Evolutionary conservation across 2,888 invertebrate genomes (phyloP).

Genomic region (Metalampra italica): DNA sequence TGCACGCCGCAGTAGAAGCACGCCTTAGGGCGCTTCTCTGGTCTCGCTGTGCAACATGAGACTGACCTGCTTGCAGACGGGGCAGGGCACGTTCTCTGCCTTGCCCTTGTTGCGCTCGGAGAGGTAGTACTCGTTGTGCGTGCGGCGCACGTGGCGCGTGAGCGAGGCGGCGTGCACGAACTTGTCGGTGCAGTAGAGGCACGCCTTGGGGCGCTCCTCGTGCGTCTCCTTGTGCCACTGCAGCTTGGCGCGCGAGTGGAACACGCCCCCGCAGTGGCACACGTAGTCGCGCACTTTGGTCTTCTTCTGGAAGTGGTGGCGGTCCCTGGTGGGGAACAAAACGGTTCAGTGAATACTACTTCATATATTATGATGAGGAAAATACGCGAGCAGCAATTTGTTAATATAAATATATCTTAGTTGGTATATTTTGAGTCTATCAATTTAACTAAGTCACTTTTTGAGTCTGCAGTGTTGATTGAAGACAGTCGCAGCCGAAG

Average conservation of each 20-base stretch:
- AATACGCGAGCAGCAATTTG: too few species aligned
- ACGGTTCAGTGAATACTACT: conserved; percentile 73
- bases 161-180: conserved; percentile 91
- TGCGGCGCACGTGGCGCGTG: conserved; percentile 88
- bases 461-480: too few species aligned
- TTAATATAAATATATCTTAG: too few species aligned
- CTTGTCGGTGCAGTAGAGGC: conserved; percentile 90
- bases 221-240: conserved; percentile 93
- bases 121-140: conserved; percentile 87
- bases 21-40: too few species aligned
- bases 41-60: too few species aligned
- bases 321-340: conserved; percentile 80
- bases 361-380: too few species aligned
- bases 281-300: conserved; percentile 83
- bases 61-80: conserved; percentile 82
- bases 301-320: conserved; percentile 86
- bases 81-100: conserved; percentile 86
- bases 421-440: too few species aligned
- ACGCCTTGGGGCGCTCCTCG: conserved; percentile 89
- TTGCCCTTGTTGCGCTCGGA: conserved; percentile 81
- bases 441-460: too few species aligned
- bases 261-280: conserved; percentile 88
- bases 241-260: conserved; percentile 90
- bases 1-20: too few species aligned
- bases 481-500: too few species aligned